Evolutionary conservation across 2,888 invertebrate species (phyloP), one percentile per base, ranked within the genome.

Genomic region (Antitype chi): DNA sequence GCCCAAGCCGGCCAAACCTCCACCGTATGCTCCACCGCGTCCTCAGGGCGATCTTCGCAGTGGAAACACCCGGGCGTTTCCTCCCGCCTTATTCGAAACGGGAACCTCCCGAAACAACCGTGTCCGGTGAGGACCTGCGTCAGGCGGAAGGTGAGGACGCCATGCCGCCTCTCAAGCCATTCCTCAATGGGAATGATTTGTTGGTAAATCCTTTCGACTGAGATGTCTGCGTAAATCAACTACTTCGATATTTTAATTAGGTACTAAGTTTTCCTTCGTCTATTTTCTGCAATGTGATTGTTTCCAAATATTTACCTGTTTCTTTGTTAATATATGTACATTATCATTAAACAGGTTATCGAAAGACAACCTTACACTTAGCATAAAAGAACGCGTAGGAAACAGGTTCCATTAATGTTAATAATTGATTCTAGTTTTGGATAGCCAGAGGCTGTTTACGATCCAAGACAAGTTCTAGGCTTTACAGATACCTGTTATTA

Each of bases 391-490:
- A 38, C 38, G 38, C 6, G 38, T 5, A 53, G 11, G 53, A 38
- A 78, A 84, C 84, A 0, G 28, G 84, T 76, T 81, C 15, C 20
- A 53, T 70, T 5, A 38, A 73, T 47, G 68, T 59, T 55, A n/a
- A n/a, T 52, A 77, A 77, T 76, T 60, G 76, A 80, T 84, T 80
- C 13, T 66, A 64, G 71, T 32, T 47, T 47, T 20, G 60, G 74
- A 6, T 66, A 64, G 59, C 23, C 60, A 43, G 9, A 60, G 25
- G 55, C 63, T 62, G 20, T 59, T 53, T 60, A 70, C 25, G 63
- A 52, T 57, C 28, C 25, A 32, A 13, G 25, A 71, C 64, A 38
- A 62, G 60, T 74, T 70, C 52, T 67, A 49, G 43, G 43, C 11
- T 67, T 59, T n/a, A 62, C 32, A 73, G 20, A 11, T 55, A 28